Conservation (phyloP, 2,888 invertebrate genomes). For the Chesias legatella region DNA sequence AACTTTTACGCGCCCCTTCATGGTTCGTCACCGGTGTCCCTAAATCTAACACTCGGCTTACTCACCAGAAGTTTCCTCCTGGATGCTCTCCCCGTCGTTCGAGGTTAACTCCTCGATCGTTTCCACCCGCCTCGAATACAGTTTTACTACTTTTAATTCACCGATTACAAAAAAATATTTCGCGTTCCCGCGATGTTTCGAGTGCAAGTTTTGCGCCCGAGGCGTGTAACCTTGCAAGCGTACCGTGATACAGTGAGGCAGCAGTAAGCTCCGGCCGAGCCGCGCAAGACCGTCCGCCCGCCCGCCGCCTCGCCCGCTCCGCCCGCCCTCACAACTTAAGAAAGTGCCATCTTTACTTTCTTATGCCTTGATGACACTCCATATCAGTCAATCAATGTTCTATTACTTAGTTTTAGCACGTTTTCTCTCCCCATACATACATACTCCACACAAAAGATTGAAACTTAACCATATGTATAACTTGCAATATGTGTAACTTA, state of each 20-base stretch:
- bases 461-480: too few species aligned
- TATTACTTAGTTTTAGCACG: too few species aligned
- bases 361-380: too few species aligned
- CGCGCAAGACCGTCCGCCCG: slow-evolving; percentile 10
- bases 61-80: slow-evolving; percentile 53
- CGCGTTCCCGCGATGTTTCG: slow-evolving; percentile 47
- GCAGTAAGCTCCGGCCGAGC: slow-evolving; percentile 1
- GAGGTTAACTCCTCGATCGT: neutral
- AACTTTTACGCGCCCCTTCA: slow-evolving; percentile 59
- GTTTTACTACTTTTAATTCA: slow-evolving; percentile 17
- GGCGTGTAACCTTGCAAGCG: slow-evolving; percentile 47
- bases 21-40: slow-evolving; percentile 28
- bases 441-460: too few species aligned
- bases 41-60: slow-evolving; percentile 29
- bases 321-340: too few species aligned
- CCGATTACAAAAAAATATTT: slow-evolving; percentile 46
- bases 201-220: slow-evolving; percentile 25
- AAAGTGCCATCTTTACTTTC: slow-evolving; percentile 1
- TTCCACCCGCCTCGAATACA: slow-evolving; percentile 39
- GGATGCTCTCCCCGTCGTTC: slow-evolving; percentile 3
- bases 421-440: too few species aligned
- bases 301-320: slow-evolving; percentile 3
- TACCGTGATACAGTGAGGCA: slow-evolving; percentile 43
- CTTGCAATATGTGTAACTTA: too few species aligned
- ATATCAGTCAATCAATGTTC: too few species aligned